A percentile compares a stretch with the other conserved stretches of the same genome.
Conservation (phyloP, 2,888 invertebrate genomes). For the Trichopria drosophilae region DNA sequence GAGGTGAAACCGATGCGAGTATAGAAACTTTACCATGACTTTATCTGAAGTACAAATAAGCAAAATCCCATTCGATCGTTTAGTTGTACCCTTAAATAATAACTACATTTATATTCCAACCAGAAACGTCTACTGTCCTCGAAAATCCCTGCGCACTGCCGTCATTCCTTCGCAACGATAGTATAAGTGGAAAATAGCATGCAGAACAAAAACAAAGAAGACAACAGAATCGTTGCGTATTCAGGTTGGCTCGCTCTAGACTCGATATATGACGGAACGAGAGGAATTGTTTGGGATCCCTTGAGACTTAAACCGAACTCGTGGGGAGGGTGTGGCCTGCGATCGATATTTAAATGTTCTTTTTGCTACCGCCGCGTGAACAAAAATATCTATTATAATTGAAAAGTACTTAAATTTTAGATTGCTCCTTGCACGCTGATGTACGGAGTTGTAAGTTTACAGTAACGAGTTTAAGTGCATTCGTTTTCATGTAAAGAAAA, state of each 20-base stretch:
- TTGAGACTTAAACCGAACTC: conserved; percentile 20
- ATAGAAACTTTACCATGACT: conserved; percentile 7
- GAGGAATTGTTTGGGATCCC: conserved; percentile 33
- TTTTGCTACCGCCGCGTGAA: too few relatives aligned
- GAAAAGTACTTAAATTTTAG: too few relatives aligned
- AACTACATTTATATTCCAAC: conserved; percentile 52
- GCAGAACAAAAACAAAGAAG: conserved; percentile 39
- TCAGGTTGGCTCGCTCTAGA: conserved; percentile 26
- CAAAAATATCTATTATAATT: too few relatives aligned
- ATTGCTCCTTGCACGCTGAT: too few relatives aligned
- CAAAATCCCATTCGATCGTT: conserved; percentile 9
- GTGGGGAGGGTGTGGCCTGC: background rate
- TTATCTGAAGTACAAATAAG: background rate
- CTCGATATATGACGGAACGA: conserved; percentile 31
- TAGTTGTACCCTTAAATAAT: too few relatives aligned
- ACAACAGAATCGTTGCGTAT: conserved; percentile 33
- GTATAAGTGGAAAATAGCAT: conserved; percentile 37
- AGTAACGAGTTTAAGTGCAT: too few relatives aligned
- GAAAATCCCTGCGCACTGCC: conserved; percentile 43
- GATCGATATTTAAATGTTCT: conserved; percentile 1
- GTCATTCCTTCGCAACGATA: conserved; percentile 37
- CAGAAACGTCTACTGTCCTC: conserved; percentile 40
- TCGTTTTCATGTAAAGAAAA: too few relatives aligned
- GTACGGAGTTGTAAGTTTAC: too few relatives aligned
- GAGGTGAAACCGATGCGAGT: conserved; percentile 1